A percentile compares a stretch with the other conserved stretches of the same genome.
Conservation (phyloP, 2,797 vertebrate species). For the Pagetopsis macropterus region DNA sequence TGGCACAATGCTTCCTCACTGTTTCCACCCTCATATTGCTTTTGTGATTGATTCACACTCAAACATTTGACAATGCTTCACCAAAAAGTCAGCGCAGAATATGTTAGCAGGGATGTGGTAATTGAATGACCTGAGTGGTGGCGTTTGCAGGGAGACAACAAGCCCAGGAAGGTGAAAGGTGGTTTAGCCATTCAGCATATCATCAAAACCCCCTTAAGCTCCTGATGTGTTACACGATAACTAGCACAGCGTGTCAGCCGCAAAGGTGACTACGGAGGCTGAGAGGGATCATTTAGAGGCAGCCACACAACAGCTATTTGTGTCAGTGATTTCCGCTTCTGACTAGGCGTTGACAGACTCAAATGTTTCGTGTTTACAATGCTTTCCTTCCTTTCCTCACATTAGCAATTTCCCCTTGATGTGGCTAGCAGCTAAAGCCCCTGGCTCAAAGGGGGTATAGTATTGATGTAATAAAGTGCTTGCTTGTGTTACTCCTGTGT, state of each 20-base stretch:
- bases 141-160: constrained; percentile 11
- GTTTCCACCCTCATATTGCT: constrained; percentile 1
- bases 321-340: constrained; percentile 77
- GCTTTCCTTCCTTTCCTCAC: constrained; percentile 64
- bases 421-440: constrained; percentile 43
- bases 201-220: constrained; percentile 59
- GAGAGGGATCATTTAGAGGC: constrained; percentile 75
- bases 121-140: constrained; percentile 40
- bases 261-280: constrained; percentile 72
- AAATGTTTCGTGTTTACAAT: constrained; percentile 75
- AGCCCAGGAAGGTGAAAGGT: constrained; percentile 31
- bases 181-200: constrained; percentile 44
- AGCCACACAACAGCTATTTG: constrained; percentile 79
- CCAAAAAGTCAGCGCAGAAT: constrained; percentile 19
- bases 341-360: constrained; percentile 69
- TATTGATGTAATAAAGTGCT: constrained; percentile 70
- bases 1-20: neutral
- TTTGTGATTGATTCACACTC: constrained; percentile 21
- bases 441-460: constrained; percentile 25
- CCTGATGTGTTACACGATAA: constrained; percentile 76
- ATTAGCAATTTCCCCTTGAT: constrained; percentile 63
- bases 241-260: constrained; percentile 72
- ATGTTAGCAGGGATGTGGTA: constrained; percentile 28
- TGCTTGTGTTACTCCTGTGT: constrained; percentile 49
- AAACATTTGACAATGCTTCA: constrained; percentile 25